A percentile compares a stretch with the other conserved stretches of the same genome.
Conservation (phyloP, 2,113 vertebrate genomes). For the Aldabrachelys gigantea region DNA sequence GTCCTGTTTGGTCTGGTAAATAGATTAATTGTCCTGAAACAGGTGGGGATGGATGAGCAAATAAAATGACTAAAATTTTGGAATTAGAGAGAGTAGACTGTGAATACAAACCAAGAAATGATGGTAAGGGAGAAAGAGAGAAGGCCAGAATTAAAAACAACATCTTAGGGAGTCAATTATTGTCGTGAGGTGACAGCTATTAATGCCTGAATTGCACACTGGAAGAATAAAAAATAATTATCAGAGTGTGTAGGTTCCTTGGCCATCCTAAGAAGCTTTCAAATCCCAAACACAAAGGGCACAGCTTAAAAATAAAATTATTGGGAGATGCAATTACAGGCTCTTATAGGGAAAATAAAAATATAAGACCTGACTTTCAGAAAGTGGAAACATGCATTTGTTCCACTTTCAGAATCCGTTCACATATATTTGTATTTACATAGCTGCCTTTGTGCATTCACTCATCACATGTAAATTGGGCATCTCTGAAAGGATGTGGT, state of each 20-base stretch:
- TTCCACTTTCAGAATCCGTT: neutral
- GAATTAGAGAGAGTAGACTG: neutral
- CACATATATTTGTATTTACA: neutral
- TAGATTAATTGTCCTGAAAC: neutral
- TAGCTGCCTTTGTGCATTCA: neutral
- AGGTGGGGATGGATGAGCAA: neutral
- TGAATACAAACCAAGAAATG: neutral
- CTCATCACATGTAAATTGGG: neutral
- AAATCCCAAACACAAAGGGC: neutral
- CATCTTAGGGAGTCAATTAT: neutral
- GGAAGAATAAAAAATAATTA: slow-evolving; percentile 7
- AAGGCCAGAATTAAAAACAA: neutral
- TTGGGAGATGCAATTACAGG: neutral
- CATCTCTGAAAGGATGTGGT: neutral
- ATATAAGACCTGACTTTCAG: neutral
- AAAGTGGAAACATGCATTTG: neutral
- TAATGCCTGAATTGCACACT: slow-evolving; percentile 23
- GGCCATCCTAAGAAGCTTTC: slow-evolving; percentile 9
- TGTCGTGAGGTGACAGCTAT: neutral
- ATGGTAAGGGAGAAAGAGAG: neutral
- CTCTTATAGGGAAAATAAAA: neutral
- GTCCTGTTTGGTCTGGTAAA: neutral
- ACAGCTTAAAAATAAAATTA: neutral
- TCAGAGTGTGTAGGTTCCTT: neutral
- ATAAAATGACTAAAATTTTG: neutral